phyloP scores from a whole-genome alignment of 2,888 invertebrate species.

The Lumbricus terrestris region DNA sequence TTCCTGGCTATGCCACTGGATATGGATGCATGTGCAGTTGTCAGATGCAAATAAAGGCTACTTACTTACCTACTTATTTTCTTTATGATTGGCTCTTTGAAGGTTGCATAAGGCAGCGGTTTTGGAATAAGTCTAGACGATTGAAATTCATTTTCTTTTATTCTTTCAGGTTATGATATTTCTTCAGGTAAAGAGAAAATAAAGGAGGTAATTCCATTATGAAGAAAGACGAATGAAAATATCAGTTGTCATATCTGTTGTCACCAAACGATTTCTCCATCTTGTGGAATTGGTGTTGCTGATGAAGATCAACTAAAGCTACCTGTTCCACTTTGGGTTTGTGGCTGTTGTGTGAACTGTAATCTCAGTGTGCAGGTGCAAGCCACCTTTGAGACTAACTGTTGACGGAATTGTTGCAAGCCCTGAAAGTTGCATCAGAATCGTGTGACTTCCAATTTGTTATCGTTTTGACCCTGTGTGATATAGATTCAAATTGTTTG shows the following conservation, averaged over 20 bases:
- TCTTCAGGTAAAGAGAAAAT: background rate
- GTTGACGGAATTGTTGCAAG: background rate
- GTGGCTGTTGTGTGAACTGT: no score
- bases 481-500: no score
- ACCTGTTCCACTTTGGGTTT: no score
- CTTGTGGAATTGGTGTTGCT: background rate
- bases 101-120: background rate
- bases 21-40: no score
- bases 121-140: background rate
- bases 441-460: no score
- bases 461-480: no score
- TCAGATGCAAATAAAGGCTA: no score
- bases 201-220: background rate
- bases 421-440: background rate
- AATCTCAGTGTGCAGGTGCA: no score
- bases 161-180: background rate
- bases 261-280: background rate
- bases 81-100: background rate
- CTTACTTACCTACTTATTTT: no score
- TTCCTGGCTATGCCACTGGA: no score
- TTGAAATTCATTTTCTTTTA: background rate
- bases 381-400: no score
- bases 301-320: background rate
- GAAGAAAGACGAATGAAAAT: background rate
- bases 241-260: background rate